phyloP scores from a whole-genome alignment of 2,888 invertebrate species.

The Archips crataeganus region DNA sequence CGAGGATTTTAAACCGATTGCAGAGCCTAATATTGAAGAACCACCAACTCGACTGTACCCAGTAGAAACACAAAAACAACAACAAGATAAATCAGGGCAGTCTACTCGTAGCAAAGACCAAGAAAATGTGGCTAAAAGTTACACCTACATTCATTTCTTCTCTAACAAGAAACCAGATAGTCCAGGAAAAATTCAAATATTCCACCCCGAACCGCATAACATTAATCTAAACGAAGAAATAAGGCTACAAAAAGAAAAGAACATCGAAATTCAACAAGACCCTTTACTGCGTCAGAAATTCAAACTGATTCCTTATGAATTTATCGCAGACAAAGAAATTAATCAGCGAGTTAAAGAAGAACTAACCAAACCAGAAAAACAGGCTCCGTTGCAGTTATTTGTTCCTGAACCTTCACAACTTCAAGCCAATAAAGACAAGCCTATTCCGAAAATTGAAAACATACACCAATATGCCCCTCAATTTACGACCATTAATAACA shows the following conservation, averaged over 20 bases:
- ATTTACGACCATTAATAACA: slow-evolving; percentile 61
- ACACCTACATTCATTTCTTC: slow-evolving; percentile 38
- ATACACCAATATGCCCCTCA: slow-evolving; percentile 59
- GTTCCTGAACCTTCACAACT: slow-evolving; percentile 34
- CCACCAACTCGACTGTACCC: slow-evolving; percentile 17
- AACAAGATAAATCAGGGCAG: slow-evolving; percentile 36
- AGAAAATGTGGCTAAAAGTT: slow-evolving; percentile 35
- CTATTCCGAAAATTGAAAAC: slow-evolving; percentile 35
- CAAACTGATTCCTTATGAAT: slow-evolving; percentile 41
- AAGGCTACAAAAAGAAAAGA: slow-evolving; percentile 27
- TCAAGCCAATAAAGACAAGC: slow-evolving; percentile 25
- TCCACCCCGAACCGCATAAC: slow-evolving; percentile 37
- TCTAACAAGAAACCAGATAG: slow-evolving; percentile 35
- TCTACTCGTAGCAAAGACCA: slow-evolving; percentile 18
- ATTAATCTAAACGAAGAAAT: slow-evolving; percentile 20
- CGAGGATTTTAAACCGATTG: neutral
- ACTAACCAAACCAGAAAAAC: slow-evolving; percentile 41
- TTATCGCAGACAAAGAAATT: slow-evolving; percentile 26
- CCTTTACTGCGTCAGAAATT: slow-evolving; percentile 38
- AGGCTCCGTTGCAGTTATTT: slow-evolving; percentile 45
- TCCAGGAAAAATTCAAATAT: slow-evolving; percentile 31
- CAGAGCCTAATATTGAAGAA: slow-evolving; percentile 43
- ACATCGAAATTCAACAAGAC: slow-evolving; percentile 39
- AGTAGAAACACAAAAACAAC: slow-evolving; percentile 24
- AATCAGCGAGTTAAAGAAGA: slow-evolving; percentile 27